Percentiles rank a stretch among this genome's conserved stretches.
phyloP scores from a whole-genome alignment of 2,797 vertebrate species.

The Sebastolobus alascanus region DNA sequence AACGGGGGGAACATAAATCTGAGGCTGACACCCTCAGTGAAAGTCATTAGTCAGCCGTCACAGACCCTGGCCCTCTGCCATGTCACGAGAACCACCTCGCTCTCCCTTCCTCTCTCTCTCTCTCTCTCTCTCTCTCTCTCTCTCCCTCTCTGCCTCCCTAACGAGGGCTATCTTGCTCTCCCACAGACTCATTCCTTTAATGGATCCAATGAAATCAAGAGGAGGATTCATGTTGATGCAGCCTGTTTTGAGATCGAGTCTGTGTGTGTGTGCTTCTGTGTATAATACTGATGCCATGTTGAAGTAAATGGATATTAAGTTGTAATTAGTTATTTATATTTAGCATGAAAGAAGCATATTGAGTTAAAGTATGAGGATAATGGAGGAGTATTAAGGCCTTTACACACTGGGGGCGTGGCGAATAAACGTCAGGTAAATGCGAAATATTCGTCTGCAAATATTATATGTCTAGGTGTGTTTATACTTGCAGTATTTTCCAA shows the following conservation, averaged over 20 bases:
- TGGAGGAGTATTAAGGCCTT: background rate
- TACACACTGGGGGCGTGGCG: background rate
- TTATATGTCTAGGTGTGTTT: no score
- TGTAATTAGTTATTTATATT: slow-evolving; percentile 30
- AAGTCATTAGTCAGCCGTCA: slow-evolving; percentile 85
- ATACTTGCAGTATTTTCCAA: no score
- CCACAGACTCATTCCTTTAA: slow-evolving; percentile 77
- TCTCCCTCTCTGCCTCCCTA: slow-evolving; percentile 24
- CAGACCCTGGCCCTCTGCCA: slow-evolving; percentile 73
- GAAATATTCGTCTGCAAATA: no score
- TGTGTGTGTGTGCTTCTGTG: background rate
- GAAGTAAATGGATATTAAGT: slow-evolving; percentile 37
- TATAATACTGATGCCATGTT: slow-evolving; percentile 13
- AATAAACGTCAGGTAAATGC: no score
- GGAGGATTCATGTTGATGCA: slow-evolving; percentile 66
- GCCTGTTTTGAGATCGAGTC: slow-evolving; percentile 32
- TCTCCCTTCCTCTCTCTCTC: slow-evolving; percentile 10
- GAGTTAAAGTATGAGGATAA: slow-evolving; percentile 16
- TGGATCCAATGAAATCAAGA: slow-evolving; percentile 75
- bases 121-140: background rate
- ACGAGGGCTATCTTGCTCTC: slow-evolving; percentile 45
- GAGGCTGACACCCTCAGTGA: slow-evolving; percentile 78
- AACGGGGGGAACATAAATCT: slow-evolving; percentile 78
- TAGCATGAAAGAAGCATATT: slow-evolving; percentile 4
- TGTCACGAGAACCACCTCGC: slow-evolving; percentile 51